These are phyloP conservation scores for Drosophila mojavensis DNA, from an alignment of 1,140 invertebrate genomes.

Conservation along the genomic window DNA sequence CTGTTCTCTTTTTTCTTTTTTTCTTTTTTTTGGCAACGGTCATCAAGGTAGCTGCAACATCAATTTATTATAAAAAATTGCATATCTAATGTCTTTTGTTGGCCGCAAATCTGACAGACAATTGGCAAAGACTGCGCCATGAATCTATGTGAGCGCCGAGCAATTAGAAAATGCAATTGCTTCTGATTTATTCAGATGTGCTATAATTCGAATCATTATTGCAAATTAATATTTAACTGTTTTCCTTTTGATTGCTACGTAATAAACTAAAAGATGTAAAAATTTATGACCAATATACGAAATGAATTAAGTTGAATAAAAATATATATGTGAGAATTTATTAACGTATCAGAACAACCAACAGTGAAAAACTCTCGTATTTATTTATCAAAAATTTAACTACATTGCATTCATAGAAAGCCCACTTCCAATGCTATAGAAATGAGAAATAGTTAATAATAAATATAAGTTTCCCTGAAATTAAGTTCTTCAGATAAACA, in stretches of 20 bases:
- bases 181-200: neutral
- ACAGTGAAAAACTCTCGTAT: too few relatives aligned
- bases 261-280: too few relatives aligned
- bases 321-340: too few relatives aligned
- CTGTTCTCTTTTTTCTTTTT: conserved; percentile 24
- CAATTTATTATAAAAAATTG: conserved; percentile 42
- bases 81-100: conserved; percentile 20
- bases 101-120: conserved; percentile 23
- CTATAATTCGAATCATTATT: neutral
- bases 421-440: too few relatives aligned
- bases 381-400: too few relatives aligned
- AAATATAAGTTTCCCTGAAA: neutral
- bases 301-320: too few relatives aligned
- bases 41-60: conserved; percentile 26
- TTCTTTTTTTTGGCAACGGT: conserved; percentile 32
- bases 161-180: conserved; percentile 1
- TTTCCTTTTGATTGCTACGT: neutral
- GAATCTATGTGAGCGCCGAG: neutral
- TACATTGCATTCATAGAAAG: too few relatives aligned
- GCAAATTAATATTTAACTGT: neutral
- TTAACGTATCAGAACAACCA: too few relatives aligned
- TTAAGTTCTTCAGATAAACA: neutral
- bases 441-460: neutral
- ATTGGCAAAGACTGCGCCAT: conserved; percentile 5
- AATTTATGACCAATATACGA: too few relatives aligned